Evolutionary conservation across 2,888 invertebrate genomes (phyloP), one percentile per base, ranked within the genome.

Genomic region (Leptopterna dolabrata): DNA sequence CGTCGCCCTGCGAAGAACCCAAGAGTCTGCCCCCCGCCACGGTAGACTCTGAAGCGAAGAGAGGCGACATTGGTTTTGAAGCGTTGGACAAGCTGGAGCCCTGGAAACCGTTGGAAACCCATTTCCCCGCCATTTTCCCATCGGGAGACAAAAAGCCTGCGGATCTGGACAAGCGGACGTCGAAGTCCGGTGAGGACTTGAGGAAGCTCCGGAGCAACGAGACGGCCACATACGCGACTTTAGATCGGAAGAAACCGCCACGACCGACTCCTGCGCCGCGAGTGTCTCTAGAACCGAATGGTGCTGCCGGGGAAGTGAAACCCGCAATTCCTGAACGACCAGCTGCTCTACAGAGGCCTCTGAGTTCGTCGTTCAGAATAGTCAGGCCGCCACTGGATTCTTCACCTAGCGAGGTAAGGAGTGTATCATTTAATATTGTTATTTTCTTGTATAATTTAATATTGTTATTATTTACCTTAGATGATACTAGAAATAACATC

Each of bases 281-380:
- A 90, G 89, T 76, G 87, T 89, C 76, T 78, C 87, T 16, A 6
- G 88, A 85, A 27, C 78, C 84, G 51, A 30, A 43, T 1, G 36
- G 55, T 16, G 91, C 19, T 36, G 47, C 45, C 27, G 88, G 91
- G 90, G 83, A 90, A 88, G 85, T 94, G 91, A 97, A 97, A 92
- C 97, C 97, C 7, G 95, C 95, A 82, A 94, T 97, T 89, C 97
- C 97, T 81, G 96, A 96, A 91, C 93, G 97, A 87, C 96, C 96
- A 80, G 94, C 95, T 63, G 94, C 95, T 76, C 92, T 96, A 88
- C 93, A 94, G 27, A 93, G 94, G 90, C 94, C 94, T 87, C 89
- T 90, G 36, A 90, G 90, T 87, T 88, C 90, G 9, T 93, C 92
- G 91, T 94, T 93, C 91, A 92, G 93, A 88, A 93, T 91, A 86